Base-by-base conservation (phyloP, 2,888 invertebrate species). In the Nycteola revayana region DNA sequence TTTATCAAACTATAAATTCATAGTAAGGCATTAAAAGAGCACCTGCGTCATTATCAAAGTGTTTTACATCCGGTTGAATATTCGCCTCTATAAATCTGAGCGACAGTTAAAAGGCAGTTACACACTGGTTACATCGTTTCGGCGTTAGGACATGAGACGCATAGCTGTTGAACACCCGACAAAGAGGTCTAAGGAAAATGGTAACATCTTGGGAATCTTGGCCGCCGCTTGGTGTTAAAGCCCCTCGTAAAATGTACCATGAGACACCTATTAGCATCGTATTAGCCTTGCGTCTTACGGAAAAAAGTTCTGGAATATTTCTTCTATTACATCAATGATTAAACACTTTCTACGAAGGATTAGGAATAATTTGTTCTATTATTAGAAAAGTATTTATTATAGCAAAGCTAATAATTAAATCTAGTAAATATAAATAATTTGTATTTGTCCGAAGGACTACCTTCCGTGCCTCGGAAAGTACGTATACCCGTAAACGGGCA, bases 211-310 rank as follows among this genome's bases (percentile, higher is more conserved):
- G 48, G 39, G 36, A 50, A 43, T 47, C 49, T 48, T 44, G 48
- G 39, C 38, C 49, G 42, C 43, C 49, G 42, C 14, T 14, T 14
- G 47, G 47, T 45, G 35, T 40, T 51, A 54, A 53, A 53, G 33
- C 38, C 37, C 46, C 36, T 60, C 60, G 60, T 68, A 62, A 66
- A 69, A 33, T 53, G 36, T 26, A 40, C 59, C 38, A 46, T 47
- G 30, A 37, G 45, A 55, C 42, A 55, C 36, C 32, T 40, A 35
- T 55, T 40, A 42, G 42, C 44, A 32, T 40, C 26, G 38, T 46
- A 40, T 58, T 44, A 46, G 49, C 38, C 42, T 38, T 25, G 35
- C 37, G 17, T 21, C 7, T 5, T 3, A 21, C 21, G 21, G 3
- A 21, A 7, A 21, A 21, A 21, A 14, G 5, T 14, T 14, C 14